Evolutionary conservation across 2,797 vertebrate species (phyloP), one percentile per base, ranked within the genome.

Genomic region (Vultur gryphus): DNA sequence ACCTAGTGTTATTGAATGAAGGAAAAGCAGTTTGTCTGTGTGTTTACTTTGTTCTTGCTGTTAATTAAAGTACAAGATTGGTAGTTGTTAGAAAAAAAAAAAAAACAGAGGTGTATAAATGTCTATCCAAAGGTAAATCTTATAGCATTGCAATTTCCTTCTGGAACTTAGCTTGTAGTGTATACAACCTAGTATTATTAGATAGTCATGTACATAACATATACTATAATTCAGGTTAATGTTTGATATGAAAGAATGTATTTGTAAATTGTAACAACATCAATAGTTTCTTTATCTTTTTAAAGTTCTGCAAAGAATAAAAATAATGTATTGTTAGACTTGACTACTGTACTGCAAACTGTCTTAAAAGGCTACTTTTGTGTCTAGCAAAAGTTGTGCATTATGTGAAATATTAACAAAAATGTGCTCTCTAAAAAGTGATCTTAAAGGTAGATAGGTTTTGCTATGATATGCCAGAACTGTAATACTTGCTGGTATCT

Each of bases 241-340:
- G 96, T 98, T 98, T 98, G 98, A 94, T 97, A 97, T 97, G 95
- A 97, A 98, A 97, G 97, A 98, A 98, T 98, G 98, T 98, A 98
- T 97, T 98, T 98, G 98, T 98, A 98, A 97, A 98, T 96, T 97
- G 97, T 98, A 97, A 97, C 67, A 93, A 91, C 78, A 97, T 97
- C 88, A 96, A 87, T 97, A 97, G 97, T 98, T 97, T 96, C 96
- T 92, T 94, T 95, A 95, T 85, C 89, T 97, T 98, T 97, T 98
- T 97, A 90, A 98, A 97, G 92, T 97, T 98, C 97, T 97, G 90
- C 93, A 93, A 96, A 95, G 87, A 97, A 95, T 93, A 95, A 97
- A 96, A 94, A 88, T 90, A 84, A 95, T 94, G 87, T 97, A 79
- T 97, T 98, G 96, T 95, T 98, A 97, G 94, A 97, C 72, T 97